Evolutionary conservation across 2,888 invertebrate genomes (phyloP).

Genomic region (Gnatocerus cornutus): DNA sequence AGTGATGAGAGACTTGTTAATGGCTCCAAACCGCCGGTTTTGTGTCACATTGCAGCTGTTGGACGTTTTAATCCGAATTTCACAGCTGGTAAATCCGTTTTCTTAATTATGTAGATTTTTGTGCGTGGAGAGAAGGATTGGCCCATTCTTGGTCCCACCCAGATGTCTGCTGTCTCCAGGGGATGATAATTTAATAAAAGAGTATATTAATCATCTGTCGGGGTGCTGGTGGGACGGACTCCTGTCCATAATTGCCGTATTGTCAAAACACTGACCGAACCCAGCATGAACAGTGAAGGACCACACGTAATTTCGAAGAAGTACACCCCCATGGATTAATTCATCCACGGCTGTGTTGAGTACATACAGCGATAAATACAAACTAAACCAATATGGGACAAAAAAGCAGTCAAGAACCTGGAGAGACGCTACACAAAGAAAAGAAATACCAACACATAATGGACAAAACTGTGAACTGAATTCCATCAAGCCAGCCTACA

Average conservation of each 20-base stretch:
- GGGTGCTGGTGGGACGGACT: conserved; percentile 67
- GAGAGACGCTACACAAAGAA: conserved; percentile 56
- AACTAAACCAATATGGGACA: conserved; percentile 64
- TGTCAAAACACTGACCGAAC: conserved; percentile 69
- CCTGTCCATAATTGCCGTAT: conserved; percentile 69
- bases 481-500: conserved; percentile 58
- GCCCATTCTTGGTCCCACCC: conserved; percentile 12
- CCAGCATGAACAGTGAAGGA: conserved; percentile 56
- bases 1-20: conserved; percentile 47
- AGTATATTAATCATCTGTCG: conserved; percentile 70
- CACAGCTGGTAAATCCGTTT: too few species aligned
- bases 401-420: conserved; percentile 63
- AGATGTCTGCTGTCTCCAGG: conserved; percentile 57
- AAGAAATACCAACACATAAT: conserved; percentile 48
- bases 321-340: conserved; percentile 22
- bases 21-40: conserved; percentile 14
- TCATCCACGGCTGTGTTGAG: conserved; percentile 30
- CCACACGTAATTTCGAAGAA: conserved; percentile 47
- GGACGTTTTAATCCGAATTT: neutral
- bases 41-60: conserved; percentile 17
- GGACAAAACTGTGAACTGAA: conserved; percentile 55
- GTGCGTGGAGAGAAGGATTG: conserved; percentile 1
- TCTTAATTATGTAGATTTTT: neutral
- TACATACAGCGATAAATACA: conserved; percentile 45
- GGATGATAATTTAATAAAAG: conserved; percentile 71